These are phyloP conservation scores for Melanotaenia pygmaea DNA, from an alignment of 2,797 vertebrate genomes.

Conservation along the genomic window DNA sequence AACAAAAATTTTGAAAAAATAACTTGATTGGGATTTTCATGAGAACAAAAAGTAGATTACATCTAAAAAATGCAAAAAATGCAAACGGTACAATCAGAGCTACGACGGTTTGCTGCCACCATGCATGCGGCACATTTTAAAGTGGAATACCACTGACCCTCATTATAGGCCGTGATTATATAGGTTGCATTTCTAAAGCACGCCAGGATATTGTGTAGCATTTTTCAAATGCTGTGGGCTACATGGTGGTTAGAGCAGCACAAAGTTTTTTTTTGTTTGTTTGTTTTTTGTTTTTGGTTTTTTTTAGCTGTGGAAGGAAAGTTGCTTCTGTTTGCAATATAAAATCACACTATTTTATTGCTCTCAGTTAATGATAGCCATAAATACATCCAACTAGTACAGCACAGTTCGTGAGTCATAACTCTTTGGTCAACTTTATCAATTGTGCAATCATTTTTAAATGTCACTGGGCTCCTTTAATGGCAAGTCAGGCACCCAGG, in stretches of 20 bases:
- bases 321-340: background rate
- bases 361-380: background rate
- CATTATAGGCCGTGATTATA: background rate
- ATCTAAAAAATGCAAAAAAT: no score
- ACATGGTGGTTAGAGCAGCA: background rate
- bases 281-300: background rate
- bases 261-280: background rate
- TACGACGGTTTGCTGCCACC: no score
- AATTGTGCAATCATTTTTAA: slow-evolving; percentile 6
- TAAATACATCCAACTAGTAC: no score
- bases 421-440: background rate
- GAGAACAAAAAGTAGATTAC: no score
- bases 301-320: background rate
- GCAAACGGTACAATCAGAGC: no score
- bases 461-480: background rate
- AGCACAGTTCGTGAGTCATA: background rate
- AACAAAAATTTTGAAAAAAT: no score
- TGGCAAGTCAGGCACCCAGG: slow-evolving; percentile 2
- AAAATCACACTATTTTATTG: background rate
- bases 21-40: no score
- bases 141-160: slow-evolving; percentile 2
- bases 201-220: background rate
- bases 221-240: slow-evolving; percentile 10
- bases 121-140: no score
- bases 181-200: background rate